Evolutionary conservation across 2,113 vertebrate genomes (phyloP), one percentile per base, ranked within the genome.

Genomic region (Lipophrys pholis): DNA sequence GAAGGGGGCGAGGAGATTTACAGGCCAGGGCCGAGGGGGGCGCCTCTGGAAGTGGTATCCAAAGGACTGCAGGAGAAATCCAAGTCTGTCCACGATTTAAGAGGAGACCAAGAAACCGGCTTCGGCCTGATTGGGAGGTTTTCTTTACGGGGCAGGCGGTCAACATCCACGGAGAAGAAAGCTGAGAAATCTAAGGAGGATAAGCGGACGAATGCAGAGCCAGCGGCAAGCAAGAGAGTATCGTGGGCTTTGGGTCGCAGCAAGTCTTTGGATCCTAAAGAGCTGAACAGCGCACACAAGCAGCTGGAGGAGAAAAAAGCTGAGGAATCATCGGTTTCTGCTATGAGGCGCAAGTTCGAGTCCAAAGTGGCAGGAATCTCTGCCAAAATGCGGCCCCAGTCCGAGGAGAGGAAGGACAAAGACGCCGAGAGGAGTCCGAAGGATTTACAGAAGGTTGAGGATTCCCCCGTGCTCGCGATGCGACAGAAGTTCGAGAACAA

Each of bases 31-130:
- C 93, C 93, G 0, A 93, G 89, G 0, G 97, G 96, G 0, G 94
- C 95, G 3, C 97, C 97, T 0, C 91, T 99, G 55, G 95, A 98
- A 83, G 90, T 99, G 75, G 81, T 89, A 4, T 60, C 94, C 6
- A 73, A 76, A 0, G 86, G 87, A 59, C 77, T 95, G 7, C 85
- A 80, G 4, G 93, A 94, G 80, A 96, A 95, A 80, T 96, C 96
- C 43, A 96, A 94, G 83, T 98, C 96, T 0, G 96, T 97, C 69
- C 97, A 97, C 87, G 96, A 98, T 85, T 87, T 99, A 51, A 92
- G 93, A 0, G 92, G 92, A 50, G 91, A 94, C 12, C 95, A 92
- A 58, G 97, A 97, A 38, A 71, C 91, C 0, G 85, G 90, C 3
- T 50, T 94, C 0, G 45, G 96, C 54, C 87, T 96, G 12, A 95